Percentiles rank a stretch among this genome's conserved stretches.
phyloP scores from a whole-genome alignment of 2,797 vertebrate genomes.

The Bradypus variegatus region DNA sequence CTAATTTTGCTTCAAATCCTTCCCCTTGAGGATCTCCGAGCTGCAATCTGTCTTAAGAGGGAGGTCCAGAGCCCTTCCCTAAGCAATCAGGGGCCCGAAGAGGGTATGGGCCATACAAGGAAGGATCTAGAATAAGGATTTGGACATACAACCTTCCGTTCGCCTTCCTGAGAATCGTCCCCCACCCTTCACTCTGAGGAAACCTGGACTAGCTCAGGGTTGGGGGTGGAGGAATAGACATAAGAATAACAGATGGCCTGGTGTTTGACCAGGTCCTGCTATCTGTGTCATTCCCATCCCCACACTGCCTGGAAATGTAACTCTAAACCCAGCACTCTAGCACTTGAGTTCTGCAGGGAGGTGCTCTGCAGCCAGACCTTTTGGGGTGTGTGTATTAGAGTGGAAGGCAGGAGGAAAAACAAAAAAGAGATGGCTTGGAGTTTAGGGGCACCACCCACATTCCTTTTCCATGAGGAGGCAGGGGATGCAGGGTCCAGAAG shows the following conservation, averaged over 20 bases:
- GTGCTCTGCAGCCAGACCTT: not conserved
- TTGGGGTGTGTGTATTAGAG: not conserved
- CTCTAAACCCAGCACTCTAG: not conserved
- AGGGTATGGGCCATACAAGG: not conserved
- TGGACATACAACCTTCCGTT: not conserved
- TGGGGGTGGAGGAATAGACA: not conserved
- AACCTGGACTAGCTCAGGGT: not conserved
- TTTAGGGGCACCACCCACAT: not conserved
- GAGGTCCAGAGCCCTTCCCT: not conserved
- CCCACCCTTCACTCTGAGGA: not conserved
- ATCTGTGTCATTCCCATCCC: too few species aligned
- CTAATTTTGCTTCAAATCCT: constrained; percentile 27
- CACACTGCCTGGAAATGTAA: not conserved
- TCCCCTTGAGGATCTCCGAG: not conserved
- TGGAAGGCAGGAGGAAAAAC: not conserved
- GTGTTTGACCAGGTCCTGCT: constrained; percentile 31
- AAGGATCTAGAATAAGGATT: not conserved
- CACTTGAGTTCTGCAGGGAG: constrained; percentile 25
- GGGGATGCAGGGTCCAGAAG: not conserved
- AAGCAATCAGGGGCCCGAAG: not conserved
- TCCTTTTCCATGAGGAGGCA: constrained; percentile 19
- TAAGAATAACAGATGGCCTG: constrained; percentile 42
- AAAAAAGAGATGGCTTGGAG: not conserved
- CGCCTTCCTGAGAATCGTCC: not conserved
- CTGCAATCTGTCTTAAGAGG: not conserved